Conservation (phyloP, 2,113 vertebrate genomes). For the Arenaria interpres region DNA sequence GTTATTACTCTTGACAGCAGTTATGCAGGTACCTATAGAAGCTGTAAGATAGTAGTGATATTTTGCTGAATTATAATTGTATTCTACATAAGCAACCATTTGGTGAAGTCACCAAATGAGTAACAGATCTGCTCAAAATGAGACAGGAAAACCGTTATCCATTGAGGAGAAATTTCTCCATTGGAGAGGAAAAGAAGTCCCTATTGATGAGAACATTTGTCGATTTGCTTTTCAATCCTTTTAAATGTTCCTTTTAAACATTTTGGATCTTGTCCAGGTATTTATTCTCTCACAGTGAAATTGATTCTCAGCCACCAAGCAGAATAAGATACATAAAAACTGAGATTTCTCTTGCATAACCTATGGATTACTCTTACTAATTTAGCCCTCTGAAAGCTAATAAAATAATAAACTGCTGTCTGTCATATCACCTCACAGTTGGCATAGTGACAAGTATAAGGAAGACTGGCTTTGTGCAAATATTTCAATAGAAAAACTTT, state of each 20-base stretch:
- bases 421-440: not conserved
- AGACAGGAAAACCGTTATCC: not conserved
- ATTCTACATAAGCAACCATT: not conserved
- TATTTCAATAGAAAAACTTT: not conserved
- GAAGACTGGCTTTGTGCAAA: not conserved
- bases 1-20: not conserved
- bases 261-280: not conserved
- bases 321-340: not conserved
- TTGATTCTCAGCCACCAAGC: not conserved
- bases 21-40: not conserved
- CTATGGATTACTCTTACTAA: not conserved
- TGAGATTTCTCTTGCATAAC: not conserved
- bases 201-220: not conserved
- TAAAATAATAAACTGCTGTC: not conserved
- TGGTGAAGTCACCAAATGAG: not conserved
- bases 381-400: not conserved
- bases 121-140: not conserved
- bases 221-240: not conserved
- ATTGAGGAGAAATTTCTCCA: not conserved
- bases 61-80: not conserved
- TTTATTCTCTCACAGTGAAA: not conserved
- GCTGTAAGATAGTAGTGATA: rapidly evolving
- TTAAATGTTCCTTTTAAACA: not conserved
- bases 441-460: not conserved
- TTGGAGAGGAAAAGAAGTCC: rapidly evolving